Base-by-base conservation (phyloP, 1,140 invertebrate species). In the Papilio machaon region DNA sequence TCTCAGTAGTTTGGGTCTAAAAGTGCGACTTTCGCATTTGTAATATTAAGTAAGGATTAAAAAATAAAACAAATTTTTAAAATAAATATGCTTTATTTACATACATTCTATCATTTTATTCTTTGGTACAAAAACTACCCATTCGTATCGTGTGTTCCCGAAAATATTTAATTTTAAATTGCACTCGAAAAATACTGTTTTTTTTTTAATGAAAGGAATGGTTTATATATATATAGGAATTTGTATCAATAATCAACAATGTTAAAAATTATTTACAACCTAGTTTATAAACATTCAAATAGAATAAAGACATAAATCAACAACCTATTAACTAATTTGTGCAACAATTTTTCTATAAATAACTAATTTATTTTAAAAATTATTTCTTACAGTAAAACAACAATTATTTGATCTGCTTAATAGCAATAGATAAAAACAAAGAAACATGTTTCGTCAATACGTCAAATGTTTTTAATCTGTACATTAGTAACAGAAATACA, bases 81-180 rank as follows among this genome's bases (percentile, higher is more conserved):
- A 92, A 92, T 92, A 94, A 92, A 92, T 92, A 92, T 85, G 75
- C 83, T 91, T 91, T 92, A 91, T 92, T 91, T 92, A 92, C 88
- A 91, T 85, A 87, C 80, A 85, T 87, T 86, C 84, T 82, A 86
- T 87, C 87, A 87, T 84, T 85, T 89, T 91, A 88, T 91, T 93
- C 92, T 94, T 94, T 94, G 91, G 92, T 88, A 90, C 92, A 86
- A 87, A 82, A 88, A 86, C 91, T 94, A 92, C 90, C 86, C 90
- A 90, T 88, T 86, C 82, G 83, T 83, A 89, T 79, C 60, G 82
- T 60, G 58, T 87, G 85, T 86, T 84, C 84, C 85, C 82, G 89
- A 84, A 80, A 82, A 84, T 75, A 83, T 81, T 83, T 85, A 87
- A 86, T 80, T 85, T 70, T 86, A 86, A 90, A 94, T 94, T 94